Evolutionary conservation across 1,140 invertebrate genomes (phyloP).

Genomic region (Pachyrhynchus sulphureomaculatus): DNA sequence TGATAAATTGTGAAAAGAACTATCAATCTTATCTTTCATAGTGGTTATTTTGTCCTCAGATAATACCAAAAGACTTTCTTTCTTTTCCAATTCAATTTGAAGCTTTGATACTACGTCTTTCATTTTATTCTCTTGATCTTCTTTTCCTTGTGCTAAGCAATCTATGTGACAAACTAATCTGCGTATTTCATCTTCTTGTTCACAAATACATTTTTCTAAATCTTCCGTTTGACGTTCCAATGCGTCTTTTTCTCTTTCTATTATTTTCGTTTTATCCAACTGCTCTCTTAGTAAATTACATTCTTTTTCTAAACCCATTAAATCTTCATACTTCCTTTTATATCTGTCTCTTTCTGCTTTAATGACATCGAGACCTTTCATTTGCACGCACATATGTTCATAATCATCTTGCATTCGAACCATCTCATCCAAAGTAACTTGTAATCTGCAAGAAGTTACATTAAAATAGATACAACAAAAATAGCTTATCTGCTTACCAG

Average conservation of each 20-base stretch:
- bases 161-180: constrained; percentile 45
- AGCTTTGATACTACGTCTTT: constrained; percentile 38
- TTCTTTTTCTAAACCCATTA: constrained; percentile 40
- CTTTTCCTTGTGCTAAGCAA: constrained; percentile 39
- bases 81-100: constrained; percentile 44
- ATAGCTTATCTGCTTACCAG: too few species aligned
- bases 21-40: constrained; percentile 42
- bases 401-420: constrained; percentile 41
- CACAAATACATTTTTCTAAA: constrained; percentile 42
- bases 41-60: constrained; percentile 46
- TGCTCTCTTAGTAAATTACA: constrained; percentile 37
- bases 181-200: constrained; percentile 50
- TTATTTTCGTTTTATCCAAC: constrained; percentile 33
- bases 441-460: constrained; percentile 32
- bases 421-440: constrained; percentile 40
- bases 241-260: constrained; percentile 40
- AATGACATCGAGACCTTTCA: constrained; percentile 39
- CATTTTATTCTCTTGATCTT: constrained; percentile 46
- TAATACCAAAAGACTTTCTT: constrained; percentile 40
- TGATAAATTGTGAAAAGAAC: constrained; percentile 35
- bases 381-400: constrained; percentile 41
- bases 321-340: constrained; percentile 42
- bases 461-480: too few species aligned
- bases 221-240: constrained; percentile 41
- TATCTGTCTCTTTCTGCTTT: constrained; percentile 44